phyloP scores from a whole-genome alignment of 2,888 invertebrate species.

The Formica aserva region DNA sequence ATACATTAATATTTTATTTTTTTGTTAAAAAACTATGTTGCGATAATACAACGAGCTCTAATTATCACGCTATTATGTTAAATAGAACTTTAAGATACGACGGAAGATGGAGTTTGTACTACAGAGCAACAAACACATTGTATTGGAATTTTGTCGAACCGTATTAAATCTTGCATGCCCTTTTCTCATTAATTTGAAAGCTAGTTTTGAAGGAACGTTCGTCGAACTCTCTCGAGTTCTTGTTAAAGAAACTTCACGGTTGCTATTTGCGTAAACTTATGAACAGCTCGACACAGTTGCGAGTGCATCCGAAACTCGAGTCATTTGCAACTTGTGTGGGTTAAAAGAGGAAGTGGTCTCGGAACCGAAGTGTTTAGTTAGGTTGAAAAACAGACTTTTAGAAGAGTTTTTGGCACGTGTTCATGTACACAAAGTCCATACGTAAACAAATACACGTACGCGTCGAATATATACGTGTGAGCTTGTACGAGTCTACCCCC shows the following conservation, averaged over 20 bases:
- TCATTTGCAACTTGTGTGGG: not conserved
- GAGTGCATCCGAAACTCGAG: not conserved
- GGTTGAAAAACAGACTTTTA: conserved; percentile 17
- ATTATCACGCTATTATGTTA: not conserved
- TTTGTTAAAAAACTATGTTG: not conserved
- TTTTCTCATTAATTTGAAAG: not conserved
- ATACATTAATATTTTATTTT: not conserved
- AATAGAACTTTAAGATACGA: not conserved
- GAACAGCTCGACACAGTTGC: not conserved
- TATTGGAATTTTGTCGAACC: not conserved
- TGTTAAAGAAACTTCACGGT: not conserved
- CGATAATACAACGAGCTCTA: not conserved
- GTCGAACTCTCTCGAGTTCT: conserved; percentile 11
- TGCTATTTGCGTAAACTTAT: conserved; percentile 12
- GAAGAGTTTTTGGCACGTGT: conserved; percentile 65
- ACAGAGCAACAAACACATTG: not conserved
- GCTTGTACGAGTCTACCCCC: not conserved
- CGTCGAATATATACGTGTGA: conserved; percentile 4
- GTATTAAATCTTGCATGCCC: conserved; percentile 3
- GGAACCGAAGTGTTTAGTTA: conserved; percentile 56
- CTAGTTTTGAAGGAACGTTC: not conserved
- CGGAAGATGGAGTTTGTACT: not conserved
- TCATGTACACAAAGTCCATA: conserved; percentile 49
- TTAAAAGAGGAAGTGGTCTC: conserved; percentile 6
- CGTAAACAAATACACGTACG: conserved; percentile 62